These are phyloP conservation scores for Calyptomena viridis DNA, from an alignment of 2,113 vertebrate species.

Conservation along the genomic window DNA sequence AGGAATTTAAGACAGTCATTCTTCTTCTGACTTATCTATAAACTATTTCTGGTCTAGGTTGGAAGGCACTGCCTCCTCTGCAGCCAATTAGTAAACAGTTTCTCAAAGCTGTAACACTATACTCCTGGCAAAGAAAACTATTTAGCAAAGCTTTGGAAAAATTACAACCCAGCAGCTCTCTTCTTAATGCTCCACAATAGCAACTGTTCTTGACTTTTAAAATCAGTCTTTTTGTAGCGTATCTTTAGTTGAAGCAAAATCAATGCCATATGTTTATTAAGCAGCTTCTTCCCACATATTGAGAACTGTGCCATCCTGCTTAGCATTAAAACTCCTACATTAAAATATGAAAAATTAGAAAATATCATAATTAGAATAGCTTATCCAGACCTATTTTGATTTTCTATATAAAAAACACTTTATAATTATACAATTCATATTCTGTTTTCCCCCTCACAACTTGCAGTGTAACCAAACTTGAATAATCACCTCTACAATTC, in stretches of 20 bases:
- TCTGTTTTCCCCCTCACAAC: background rate
- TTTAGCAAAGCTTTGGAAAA: conserved; percentile 11
- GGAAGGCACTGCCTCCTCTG: conserved; percentile 34
- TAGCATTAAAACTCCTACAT: background rate
- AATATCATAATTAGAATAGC: background rate
- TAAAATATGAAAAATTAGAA: background rate
- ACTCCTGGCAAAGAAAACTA: conserved; percentile 14
- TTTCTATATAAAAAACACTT: background rate
- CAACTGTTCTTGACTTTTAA: background rate
- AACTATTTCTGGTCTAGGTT: background rate
- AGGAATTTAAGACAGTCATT: conserved; percentile 16
- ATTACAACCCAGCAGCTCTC: conserved; percentile 26
- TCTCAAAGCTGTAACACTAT: conserved; percentile 4
- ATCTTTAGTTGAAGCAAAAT: background rate
- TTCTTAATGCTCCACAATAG: background rate
- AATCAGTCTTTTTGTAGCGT: background rate
- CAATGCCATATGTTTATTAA: background rate
- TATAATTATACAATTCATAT: background rate
- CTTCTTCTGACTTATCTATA: background rate
- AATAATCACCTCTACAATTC: background rate
- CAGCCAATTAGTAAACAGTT: conserved; percentile 54
- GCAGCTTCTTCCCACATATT: background rate
- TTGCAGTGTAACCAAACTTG: background rate
- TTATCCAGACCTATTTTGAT: background rate
- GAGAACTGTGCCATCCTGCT: background rate